phyloP scores from a whole-genome alignment of 2,797 vertebrate genomes.

The Eutrigla gurnardus region DNA sequence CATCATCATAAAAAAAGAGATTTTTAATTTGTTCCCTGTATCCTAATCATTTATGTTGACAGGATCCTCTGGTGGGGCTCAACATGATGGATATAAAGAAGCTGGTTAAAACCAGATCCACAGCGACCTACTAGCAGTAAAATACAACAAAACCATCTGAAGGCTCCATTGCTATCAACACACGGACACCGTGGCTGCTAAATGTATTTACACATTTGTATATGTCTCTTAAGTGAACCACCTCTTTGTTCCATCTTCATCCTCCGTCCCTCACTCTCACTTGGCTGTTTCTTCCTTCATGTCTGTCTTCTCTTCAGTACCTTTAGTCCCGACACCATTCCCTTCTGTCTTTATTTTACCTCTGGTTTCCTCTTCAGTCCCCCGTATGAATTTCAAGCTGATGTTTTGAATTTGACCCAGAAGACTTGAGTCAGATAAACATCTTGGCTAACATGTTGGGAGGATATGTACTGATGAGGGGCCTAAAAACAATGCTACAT shows the following conservation, averaged over 20 bases:
- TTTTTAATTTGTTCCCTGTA: too few species aligned
- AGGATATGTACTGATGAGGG: constrained; percentile 40
- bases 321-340: constrained; percentile 20
- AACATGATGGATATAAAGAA: not conserved
- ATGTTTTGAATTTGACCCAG: constrained; percentile 39
- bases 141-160: not conserved
- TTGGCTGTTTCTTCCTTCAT: constrained; percentile 37
- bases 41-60: too few species aligned
- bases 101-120: not conserved
- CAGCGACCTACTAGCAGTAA: not conserved
- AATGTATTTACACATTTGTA: constrained; percentile 22
- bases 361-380: constrained; percentile 23
- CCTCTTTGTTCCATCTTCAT: constrained; percentile 32
- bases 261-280: constrained; percentile 38
- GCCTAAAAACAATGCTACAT: constrained; percentile 31
- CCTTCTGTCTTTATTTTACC: constrained; percentile 7
- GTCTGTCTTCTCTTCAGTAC: constrained; percentile 22
- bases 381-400: constrained; percentile 39
- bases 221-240: constrained; percentile 20
- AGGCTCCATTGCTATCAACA: not conserved
- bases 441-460: constrained; percentile 12
- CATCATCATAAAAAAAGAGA: too few species aligned
- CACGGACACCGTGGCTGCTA: not conserved
- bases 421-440: constrained; percentile 25
- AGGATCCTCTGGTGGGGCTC: not conserved